Evolutionary conservation across 2,113 vertebrate genomes (phyloP).

Genomic region (Falcunculus frontatus): DNA sequence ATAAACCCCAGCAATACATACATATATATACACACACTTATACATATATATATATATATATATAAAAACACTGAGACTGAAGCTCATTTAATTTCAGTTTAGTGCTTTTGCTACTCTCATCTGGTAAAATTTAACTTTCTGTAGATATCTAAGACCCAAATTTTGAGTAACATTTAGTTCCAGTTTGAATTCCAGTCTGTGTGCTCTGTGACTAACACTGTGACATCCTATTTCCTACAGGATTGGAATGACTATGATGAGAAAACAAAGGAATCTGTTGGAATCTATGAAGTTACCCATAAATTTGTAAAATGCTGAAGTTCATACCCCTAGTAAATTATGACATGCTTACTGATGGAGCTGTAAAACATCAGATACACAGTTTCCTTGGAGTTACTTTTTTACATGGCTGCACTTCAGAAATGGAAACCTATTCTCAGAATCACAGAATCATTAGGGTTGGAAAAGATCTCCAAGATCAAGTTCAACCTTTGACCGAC

Average conservation of each 20-base stretch:
- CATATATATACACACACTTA: no score
- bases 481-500: not conserved
- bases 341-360: not conserved
- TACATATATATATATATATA: not conserved
- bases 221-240: constrained; percentile 67
- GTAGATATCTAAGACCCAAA: not conserved
- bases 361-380: not conserved
- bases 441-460: not conserved
- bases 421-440: not conserved
- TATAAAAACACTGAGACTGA: not conserved
- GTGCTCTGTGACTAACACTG: constrained; percentile 1
- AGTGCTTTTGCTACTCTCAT: not conserved
- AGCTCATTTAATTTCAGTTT: not conserved
- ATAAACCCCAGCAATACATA: not conserved
- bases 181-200: not conserved
- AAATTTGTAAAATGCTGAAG: constrained; percentile 90
- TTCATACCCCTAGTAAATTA: not conserved
- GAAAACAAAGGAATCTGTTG: constrained; percentile 88
- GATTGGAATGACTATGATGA: constrained; percentile 99
- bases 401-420: not conserved
- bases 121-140: not conserved
- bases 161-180: not conserved
- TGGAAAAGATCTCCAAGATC: not conserved
- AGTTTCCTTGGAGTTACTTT: not conserved
- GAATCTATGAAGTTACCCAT: constrained; percentile 95